phyloP scores from a whole-genome alignment of 2,888 invertebrate species.

The Harpalus rufipes region DNA sequence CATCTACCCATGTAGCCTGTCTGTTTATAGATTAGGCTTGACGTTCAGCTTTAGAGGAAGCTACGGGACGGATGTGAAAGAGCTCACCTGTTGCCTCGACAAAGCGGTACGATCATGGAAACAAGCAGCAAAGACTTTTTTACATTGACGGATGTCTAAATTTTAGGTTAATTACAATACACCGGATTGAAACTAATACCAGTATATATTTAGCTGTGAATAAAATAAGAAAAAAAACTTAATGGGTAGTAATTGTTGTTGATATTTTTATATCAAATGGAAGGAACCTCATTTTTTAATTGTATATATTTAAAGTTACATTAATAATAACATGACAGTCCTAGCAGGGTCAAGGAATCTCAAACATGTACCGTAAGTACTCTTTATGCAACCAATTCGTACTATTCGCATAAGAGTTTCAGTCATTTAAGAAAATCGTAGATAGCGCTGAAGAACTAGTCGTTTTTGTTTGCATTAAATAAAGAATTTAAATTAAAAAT shows the following conservation, averaged over 20 bases:
- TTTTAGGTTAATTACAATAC: slow-evolving; percentile 30
- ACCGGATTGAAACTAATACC: slow-evolving; percentile 1
- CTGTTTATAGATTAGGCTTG: background rate
- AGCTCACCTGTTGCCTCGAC: slow-evolving; percentile 8
- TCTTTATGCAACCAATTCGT: no score
- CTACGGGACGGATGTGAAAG: slow-evolving; percentile 9
- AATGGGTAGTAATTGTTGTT: background rate
- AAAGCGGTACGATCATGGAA: background rate
- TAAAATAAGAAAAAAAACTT: background rate
- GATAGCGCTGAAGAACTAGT: no score
- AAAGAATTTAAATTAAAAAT: no score
- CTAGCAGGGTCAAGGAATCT: no score
- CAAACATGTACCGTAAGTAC: no score
- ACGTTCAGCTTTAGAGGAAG: background rate
- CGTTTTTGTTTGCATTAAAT: no score
- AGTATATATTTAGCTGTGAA: background rate
- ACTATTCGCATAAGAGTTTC: no score
- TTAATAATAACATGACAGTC: no score
- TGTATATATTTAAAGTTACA: background rate
- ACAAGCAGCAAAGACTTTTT: slow-evolving; percentile 6
- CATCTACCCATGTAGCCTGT: background rate
- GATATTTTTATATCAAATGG: background rate
- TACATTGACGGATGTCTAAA: slow-evolving; percentile 16
- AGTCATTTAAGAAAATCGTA: no score
- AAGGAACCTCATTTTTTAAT: background rate